A percentile compares a stretch with the other conserved stretches of the same genome.
Evolutionary conservation across 2,797 vertebrate genomes (phyloP).

Genomic region (Lepilemur septentrionalis): DNA sequence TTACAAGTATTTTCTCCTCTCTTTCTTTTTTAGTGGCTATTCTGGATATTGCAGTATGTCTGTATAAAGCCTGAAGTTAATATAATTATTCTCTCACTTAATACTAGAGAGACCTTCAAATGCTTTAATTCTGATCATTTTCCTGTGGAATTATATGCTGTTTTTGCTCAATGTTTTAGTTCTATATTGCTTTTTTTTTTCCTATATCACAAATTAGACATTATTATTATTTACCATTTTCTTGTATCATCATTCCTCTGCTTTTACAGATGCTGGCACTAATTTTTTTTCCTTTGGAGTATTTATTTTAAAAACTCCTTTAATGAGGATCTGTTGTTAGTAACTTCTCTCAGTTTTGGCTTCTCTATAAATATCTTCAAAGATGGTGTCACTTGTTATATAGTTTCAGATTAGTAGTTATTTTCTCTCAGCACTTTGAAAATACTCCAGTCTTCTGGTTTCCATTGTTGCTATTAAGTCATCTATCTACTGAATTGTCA

Average conservation of each 20-base stretch:
- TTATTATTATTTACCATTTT: not conserved
- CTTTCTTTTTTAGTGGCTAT: not conserved
- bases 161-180: not conserved
- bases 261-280: not conserved
- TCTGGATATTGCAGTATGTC: constrained; percentile 7
- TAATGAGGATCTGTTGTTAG: not conserved
- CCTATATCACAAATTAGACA: not conserved
- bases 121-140: not conserved
- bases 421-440: constrained; percentile 30
- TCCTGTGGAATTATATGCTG: not conserved
- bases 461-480: not conserved
- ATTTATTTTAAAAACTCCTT: constrained; percentile 22
- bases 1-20: not conserved
- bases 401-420: constrained; percentile 2
- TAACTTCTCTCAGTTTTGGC: constrained; percentile 29
- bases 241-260: not conserved
- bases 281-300: not conserved
- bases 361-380: not conserved
- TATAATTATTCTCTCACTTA: not conserved
- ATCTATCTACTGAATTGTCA: not conserved
- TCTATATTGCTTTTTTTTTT: not conserved
- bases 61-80: not conserved
- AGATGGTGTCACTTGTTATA: constrained; percentile 29
- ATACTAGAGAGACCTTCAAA: not conserved
- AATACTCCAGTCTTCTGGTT: not conserved